phyloP scores from a whole-genome alignment of 2,888 invertebrate species.

The Pollenia griseotomentosa region DNA sequence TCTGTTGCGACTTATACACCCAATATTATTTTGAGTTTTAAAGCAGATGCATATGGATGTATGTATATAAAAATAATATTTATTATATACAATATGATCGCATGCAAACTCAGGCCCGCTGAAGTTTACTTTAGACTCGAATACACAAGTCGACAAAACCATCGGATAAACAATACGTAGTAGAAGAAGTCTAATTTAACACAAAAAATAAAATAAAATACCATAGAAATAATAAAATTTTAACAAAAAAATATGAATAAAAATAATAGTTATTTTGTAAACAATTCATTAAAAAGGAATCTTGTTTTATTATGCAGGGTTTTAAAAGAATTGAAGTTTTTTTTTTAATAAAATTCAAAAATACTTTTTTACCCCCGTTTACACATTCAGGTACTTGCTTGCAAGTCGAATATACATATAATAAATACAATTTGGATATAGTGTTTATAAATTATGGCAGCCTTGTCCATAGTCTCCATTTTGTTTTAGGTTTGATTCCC shows the following conservation, averaged over 20 bases:
- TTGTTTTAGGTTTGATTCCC: too few relatives aligned
- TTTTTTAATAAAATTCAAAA: not conserved
- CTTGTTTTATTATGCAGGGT: slow-evolving; percentile 13
- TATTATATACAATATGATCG: slow-evolving; percentile 20
- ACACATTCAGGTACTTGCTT: not conserved
- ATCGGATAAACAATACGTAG: not conserved
- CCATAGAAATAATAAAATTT: not conserved
- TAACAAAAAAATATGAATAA: slow-evolving; percentile 11
- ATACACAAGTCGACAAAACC: not conserved
- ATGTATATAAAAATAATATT: not conserved
- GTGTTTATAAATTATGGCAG: too few relatives aligned
- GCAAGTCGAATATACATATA: not conserved
- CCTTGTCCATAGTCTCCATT: too few relatives aligned
- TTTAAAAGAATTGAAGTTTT: slow-evolving; percentile 8
- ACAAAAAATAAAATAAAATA: slow-evolving; percentile 19
- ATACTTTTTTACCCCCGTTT: not conserved
- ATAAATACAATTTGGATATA: too few relatives aligned
- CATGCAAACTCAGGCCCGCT: slow-evolving; percentile 19
- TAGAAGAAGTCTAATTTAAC: slow-evolving; percentile 19
- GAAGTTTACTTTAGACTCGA: slow-evolving; percentile 4
- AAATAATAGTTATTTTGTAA: slow-evolving; percentile 18
- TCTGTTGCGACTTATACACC: too few relatives aligned
- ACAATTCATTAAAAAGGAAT: slow-evolving; percentile 21
- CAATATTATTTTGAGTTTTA: not conserved
- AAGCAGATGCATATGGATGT: not conserved